Percentiles rank a stretch among this genome's conserved stretches.
These are phyloP conservation scores for Actinernus sp. DNA, from an alignment of 92 coral and sea anemone species.

Conservation along the genomic window DNA sequence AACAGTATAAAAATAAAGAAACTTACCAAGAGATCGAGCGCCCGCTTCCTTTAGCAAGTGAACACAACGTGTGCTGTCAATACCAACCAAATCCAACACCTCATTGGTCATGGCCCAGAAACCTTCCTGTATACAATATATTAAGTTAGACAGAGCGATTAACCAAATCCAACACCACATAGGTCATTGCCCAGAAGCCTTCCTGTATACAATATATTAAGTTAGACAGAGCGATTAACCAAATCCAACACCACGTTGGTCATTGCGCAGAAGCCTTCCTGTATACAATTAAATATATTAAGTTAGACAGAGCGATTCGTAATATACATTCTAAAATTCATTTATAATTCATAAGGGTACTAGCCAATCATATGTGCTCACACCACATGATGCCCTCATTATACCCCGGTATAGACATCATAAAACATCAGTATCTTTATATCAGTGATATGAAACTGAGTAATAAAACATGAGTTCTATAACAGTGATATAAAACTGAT, in stretches of 20 bases:
- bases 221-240: slow-evolving; percentile 24
- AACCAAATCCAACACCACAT: slow-evolving; percentile 25
- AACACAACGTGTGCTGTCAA: slow-evolving; percentile 18
- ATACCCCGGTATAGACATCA: no score
- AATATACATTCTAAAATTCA: no score
- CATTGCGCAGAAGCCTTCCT: slow-evolving; percentile 77
- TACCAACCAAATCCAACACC: slow-evolving; percentile 30
- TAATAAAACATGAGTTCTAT: no score
- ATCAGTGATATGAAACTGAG: no score
- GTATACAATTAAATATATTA: not conserved
- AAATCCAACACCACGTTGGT: slow-evolving; percentile 25
- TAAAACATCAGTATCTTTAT: no score
- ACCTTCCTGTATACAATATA: slow-evolving; percentile 54
- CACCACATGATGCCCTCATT: no score
- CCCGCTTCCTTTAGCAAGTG: slow-evolving; percentile 74
- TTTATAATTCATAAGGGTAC: no score
- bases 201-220: slow-evolving; percentile 35
- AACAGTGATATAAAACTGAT: no score
- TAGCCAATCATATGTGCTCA: no score
- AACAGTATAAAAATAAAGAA: no score
- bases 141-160: slow-evolving; percentile 1
- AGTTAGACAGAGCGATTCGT: slow-evolving; percentile 19
- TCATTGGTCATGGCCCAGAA: slow-evolving; percentile 59
- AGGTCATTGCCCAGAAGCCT: slow-evolving; percentile 68
- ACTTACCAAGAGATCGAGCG: slow-evolving; percentile 90